Conservation (phyloP, 2,113 vertebrate species). For the Jaculus jaculus region DNA sequence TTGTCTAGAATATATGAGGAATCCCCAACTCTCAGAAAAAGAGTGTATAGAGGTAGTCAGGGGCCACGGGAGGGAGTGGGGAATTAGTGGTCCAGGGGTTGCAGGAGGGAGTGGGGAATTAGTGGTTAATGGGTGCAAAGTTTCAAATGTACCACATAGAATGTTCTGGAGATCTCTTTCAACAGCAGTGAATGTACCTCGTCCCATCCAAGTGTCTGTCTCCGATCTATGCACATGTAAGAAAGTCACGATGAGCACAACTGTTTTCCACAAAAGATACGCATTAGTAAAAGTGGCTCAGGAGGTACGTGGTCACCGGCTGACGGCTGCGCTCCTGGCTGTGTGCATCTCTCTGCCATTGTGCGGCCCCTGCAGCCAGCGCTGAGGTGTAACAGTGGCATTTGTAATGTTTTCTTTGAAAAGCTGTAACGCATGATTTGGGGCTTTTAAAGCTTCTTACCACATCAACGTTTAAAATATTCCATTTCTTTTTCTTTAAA, state of each 20-base stretch:
- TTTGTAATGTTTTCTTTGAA: not conserved
- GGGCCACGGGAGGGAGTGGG: not conserved
- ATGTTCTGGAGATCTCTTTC: not conserved
- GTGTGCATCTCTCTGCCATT: rapidly evolving
- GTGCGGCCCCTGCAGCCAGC: rapidly evolving
- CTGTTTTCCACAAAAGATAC: no score
- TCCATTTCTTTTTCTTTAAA: not conserved
- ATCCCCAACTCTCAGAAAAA: not conserved
- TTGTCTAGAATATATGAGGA: not conserved
- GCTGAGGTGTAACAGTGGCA: not conserved
- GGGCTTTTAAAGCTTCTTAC: not conserved
- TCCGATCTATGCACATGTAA: no score
- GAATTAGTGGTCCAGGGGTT: no score
- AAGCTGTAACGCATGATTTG: not conserved
- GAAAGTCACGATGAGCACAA: no score
- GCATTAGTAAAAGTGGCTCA: not conserved
- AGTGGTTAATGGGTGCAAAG: not conserved
- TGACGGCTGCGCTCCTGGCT: rapidly evolving
- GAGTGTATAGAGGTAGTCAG: no score
- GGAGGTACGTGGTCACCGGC: not conserved
- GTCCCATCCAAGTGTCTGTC: no score
- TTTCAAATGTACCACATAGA: not conserved
- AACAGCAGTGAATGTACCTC: no score
- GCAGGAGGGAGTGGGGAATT: no score
- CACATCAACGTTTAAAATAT: not conserved